Evolutionary conservation across 2,113 vertebrate genomes (phyloP).

Genomic region (Daubentonia madagascariensis): DNA sequence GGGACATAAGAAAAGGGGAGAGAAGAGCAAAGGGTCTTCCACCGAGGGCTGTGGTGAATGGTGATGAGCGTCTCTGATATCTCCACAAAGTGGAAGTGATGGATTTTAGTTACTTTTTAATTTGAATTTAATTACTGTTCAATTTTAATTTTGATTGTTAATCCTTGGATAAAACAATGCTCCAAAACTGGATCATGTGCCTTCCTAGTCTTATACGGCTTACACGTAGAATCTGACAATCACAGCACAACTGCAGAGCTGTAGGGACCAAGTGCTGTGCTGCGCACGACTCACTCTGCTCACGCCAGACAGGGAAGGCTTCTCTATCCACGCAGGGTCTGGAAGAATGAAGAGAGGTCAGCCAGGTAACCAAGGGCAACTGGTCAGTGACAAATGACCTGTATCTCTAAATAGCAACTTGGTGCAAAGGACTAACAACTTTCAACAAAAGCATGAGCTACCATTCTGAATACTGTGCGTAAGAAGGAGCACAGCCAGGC

Average conservation of each 20-base stretch:
- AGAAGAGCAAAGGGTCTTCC: not conserved
- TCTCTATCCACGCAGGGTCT: not conserved
- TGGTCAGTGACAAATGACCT: not conserved
- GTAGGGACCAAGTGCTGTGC: fast-evolving
- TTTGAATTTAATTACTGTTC: slow-evolving; percentile 25
- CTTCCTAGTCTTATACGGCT: not conserved
- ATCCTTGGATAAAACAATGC: not conserved
- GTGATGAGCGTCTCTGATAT: not conserved
- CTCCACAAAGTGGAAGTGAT: not conserved
- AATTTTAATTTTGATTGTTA: not conserved
- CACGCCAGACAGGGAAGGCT: not conserved
- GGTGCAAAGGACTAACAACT: not conserved
- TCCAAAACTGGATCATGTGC: not conserved
- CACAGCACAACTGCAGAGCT: not conserved
- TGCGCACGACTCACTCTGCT: not conserved
- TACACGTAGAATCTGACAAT: not conserved
- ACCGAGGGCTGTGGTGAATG: not conserved
- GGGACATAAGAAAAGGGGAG: not conserved
- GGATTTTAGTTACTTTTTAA: not conserved
- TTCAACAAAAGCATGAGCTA: not conserved
- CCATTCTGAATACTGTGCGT: not conserved
- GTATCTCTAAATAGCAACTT: not conserved
- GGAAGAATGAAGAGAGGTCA: not conserved
- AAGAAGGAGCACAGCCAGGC: not conserved
- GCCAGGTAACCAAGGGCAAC: not conserved